phyloP scores from a whole-genome alignment of 2,797 vertebrate species.

The Rhinichthys osculus region DNA sequence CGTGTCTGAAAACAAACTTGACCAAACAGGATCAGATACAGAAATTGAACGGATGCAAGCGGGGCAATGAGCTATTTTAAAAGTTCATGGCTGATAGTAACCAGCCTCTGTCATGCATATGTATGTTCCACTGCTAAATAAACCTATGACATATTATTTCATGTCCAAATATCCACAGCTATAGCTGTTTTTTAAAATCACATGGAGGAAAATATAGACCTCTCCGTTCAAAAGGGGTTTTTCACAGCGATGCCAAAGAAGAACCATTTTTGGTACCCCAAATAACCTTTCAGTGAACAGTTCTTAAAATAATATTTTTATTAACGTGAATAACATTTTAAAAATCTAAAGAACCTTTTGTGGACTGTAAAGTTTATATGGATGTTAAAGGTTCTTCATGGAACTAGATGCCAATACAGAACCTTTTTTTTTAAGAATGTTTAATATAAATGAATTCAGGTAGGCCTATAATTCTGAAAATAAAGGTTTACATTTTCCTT shows the following conservation, averaged over 20 bases:
- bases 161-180: background rate
- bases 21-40: constrained; percentile 71
- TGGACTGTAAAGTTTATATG: background rate
- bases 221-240: too few relatives aligned
- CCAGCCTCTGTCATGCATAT: constrained; percentile 22
- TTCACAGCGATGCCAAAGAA: too few relatives aligned
- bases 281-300: too few relatives aligned
- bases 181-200: background rate
- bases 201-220: background rate
- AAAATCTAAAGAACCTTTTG: too few relatives aligned
- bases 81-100: constrained; percentile 71
- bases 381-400: background rate
- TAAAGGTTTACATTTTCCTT: background rate
- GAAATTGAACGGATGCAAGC: constrained; percentile 49
- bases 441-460: background rate
- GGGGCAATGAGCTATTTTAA: constrained; percentile 64
- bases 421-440: background rate
- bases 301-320: too few relatives aligned
- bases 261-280: too few relatives aligned
- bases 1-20: constrained; percentile 63
- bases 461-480: background rate
- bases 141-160: background rate
- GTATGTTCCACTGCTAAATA: background rate
- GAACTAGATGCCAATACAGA: background rate
- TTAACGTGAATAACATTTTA: too few relatives aligned